Evolutionary conservation across 2,888 invertebrate genomes (phyloP).

Genomic region (Ornithoptera priamus): DNA sequence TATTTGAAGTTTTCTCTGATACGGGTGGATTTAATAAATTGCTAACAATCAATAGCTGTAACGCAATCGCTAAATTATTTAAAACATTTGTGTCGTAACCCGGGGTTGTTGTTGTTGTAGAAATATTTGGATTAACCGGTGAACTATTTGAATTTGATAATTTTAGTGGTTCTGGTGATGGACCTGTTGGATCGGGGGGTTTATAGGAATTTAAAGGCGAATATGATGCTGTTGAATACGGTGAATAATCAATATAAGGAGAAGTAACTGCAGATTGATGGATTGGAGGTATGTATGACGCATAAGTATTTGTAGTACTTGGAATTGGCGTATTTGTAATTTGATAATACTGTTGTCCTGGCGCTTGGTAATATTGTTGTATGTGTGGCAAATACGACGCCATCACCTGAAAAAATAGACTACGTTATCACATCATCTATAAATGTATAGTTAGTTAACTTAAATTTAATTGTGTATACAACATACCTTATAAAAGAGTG

Average conservation of each 20-base stretch:
- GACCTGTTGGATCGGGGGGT: neutral
- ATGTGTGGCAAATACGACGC: constrained; percentile 23
- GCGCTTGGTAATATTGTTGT: constrained; percentile 27
- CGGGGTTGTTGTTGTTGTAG: constrained; percentile 13
- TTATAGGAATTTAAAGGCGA: constrained; percentile 4
- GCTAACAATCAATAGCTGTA: constrained; percentile 61
- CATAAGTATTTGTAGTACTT: neutral
- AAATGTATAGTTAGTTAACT: too few relatives aligned
- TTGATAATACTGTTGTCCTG: constrained; percentile 25
- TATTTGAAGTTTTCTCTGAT: constrained; percentile 30
- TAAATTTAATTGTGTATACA: neutral
- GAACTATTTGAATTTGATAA: neutral
- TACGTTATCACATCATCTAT: neutral
- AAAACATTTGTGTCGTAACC: constrained; percentile 53
- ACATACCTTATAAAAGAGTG: constrained; percentile 18
- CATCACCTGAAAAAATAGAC: constrained; percentile 18
- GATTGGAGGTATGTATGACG: constrained; percentile 6
- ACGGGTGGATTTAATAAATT: constrained; percentile 55
- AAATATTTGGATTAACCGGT: constrained; percentile 10
- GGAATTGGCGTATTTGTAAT: constrained; percentile 12
- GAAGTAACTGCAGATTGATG: constrained; percentile 15
- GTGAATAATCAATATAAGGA: constrained; percentile 5
- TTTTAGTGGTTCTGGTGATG: constrained; percentile 15
- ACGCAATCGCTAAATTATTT: constrained; percentile 65
- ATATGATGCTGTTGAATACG: constrained; percentile 5